Base-by-base conservation (phyloP, 2,888 invertebrate species). In the Calliphora vomitoria region DNA sequence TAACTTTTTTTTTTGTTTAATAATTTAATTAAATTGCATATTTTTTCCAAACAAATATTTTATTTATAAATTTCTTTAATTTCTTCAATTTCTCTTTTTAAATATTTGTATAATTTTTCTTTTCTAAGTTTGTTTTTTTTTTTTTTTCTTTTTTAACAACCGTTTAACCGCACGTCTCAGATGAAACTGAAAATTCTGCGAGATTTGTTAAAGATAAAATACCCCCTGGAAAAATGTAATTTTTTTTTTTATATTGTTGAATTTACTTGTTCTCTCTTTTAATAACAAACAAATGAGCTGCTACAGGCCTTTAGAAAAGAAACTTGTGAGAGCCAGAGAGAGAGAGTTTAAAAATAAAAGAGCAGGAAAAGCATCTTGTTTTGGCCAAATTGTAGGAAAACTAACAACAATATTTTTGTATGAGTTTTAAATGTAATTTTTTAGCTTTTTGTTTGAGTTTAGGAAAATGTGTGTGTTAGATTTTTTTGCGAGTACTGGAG, bases 161-260 rank as follows among this genome's bases (percentile, higher is more conserved):
- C 92, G 91, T 90, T 91, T 91, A 90, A 91, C 90, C 91, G 91
- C 92, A 91, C 92, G 93, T 93, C 92, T 93, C 93, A 93, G 91
- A 92, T 92, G 93, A 93, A 93, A 93, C 93, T 93, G 92, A 93
- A 92, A 90, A 89, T 88, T 88, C 87, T 88, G 89, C 76, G 89
- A 90, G 91, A 91, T 90, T 89, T 89, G 89, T 89, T 89, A 82
- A 89, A 90, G 90, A 90, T 91, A 90, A 91, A 91, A 90, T 90
- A 90, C 90, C 91, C 91, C 90, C 90, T 90, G 91, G 89, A 90
- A 89, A 90, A 86, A 87, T 75, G 15, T 35, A 69, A 20, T 78
- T 60, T 72, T 81, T 55, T 62, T 55, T 58, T 20, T 69, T 38
- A 20, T 55, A 44, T 53, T 41, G 68, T 62, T 69, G 41, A 35